Evolutionary conservation across 2,113 vertebrate species (phyloP).

Genomic region (Sciurus niger): DNA sequence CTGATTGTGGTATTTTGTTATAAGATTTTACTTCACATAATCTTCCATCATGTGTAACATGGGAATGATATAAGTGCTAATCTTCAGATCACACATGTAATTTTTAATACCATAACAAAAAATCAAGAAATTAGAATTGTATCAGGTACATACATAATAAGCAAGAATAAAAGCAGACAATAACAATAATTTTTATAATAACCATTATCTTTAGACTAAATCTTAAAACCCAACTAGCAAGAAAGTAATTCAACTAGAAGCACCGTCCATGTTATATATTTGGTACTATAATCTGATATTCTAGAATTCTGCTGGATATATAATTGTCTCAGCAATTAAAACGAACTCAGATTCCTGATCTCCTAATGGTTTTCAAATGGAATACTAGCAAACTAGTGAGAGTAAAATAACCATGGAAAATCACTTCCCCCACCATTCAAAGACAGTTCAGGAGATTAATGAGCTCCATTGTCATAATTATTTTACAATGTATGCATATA

Average conservation of each 20-base stretch:
- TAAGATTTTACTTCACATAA: not conserved
- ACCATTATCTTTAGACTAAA: not conserved
- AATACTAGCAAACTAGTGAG: not conserved
- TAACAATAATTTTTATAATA: not conserved
- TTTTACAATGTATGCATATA: not conserved
- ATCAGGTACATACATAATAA: not conserved
- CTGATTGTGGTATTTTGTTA: too few relatives aligned
- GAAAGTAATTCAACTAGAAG: not conserved
- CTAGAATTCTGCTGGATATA: fast-evolving
- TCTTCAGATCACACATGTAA: not conserved
- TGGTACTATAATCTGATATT: not conserved
- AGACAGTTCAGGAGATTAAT: not conserved
- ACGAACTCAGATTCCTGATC: not conserved
- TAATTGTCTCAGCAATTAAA: not conserved
- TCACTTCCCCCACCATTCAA: not conserved
- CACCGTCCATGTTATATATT: not conserved
- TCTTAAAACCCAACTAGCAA: not conserved
- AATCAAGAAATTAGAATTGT: not conserved
- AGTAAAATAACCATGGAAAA: not conserved
- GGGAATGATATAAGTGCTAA: not conserved
- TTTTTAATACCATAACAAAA: not conserved
- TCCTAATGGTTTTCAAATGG: not conserved
- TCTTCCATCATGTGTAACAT: not conserved
- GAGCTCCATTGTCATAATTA: not conserved
- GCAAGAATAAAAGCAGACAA: not conserved